Evolutionary conservation across 1,140 invertebrate genomes (phyloP).

Genomic region (Drosophila ficusphila): DNA sequence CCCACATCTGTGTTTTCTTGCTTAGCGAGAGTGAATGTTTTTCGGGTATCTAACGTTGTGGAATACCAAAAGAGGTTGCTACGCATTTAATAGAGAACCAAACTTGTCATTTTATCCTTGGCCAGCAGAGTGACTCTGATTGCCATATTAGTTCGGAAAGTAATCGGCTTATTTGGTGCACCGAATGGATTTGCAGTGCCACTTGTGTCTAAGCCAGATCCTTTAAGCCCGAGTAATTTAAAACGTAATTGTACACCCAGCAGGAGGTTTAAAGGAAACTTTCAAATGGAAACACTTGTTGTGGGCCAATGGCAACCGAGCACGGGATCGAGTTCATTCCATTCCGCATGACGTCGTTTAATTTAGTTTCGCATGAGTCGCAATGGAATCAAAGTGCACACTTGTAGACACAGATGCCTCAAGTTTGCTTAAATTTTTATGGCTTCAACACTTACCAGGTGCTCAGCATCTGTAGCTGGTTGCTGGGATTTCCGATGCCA

Average conservation of each 20-base stretch:
- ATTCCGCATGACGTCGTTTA: constrained; percentile 17
- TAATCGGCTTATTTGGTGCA: constrained; percentile 66
- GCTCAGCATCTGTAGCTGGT: constrained; percentile 34
- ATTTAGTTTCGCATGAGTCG: constrained; percentile 5
- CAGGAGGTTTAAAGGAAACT: not conserved
- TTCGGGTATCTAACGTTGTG: not conserved
- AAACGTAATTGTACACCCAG: constrained; percentile 7
- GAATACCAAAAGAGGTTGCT: no score
- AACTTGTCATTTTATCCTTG: no score
- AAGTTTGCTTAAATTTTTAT: constrained; percentile 42
- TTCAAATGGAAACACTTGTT: not conserved
- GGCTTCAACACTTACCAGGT: constrained; percentile 47
- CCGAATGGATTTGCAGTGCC: constrained; percentile 42
- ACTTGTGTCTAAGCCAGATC: constrained; percentile 25
- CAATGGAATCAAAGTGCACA: constrained; percentile 19
- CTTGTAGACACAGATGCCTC: constrained; percentile 3
- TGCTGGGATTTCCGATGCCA: constrained; percentile 29
- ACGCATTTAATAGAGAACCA: no score
- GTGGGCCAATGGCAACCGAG: constrained; percentile 20
- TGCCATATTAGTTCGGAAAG: not conserved
- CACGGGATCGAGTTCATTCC: constrained; percentile 25
- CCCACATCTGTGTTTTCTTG: not conserved
- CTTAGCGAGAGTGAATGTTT: not conserved
- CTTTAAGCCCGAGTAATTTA: constrained; percentile 48
- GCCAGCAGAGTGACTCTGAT: no score